A percentile compares a stretch with the other conserved stretches of the same genome.
These are phyloP conservation scores for Oenanthe melanoleuca DNA, from an alignment of 2,113 vertebrate species.

Conservation along the genomic window DNA sequence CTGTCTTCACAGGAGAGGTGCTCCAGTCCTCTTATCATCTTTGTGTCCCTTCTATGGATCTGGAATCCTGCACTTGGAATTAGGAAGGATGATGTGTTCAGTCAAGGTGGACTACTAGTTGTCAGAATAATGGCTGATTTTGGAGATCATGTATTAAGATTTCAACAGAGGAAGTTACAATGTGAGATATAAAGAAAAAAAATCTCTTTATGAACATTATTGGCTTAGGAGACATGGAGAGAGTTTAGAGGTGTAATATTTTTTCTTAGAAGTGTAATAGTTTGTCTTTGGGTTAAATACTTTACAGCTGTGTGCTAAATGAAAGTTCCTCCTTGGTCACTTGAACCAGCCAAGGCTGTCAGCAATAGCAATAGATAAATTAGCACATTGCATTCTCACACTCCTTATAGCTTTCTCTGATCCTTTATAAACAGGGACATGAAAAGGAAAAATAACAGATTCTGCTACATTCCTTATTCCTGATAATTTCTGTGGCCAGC, in stretches of 20 bases:
- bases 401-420: neutral
- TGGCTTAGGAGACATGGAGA: neutral
- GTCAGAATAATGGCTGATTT: neutral
- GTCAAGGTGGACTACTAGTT: neutral
- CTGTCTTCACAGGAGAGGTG: neutral
- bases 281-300: neutral
- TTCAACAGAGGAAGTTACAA: neutral
- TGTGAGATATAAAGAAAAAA: neutral
- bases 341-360: neutral
- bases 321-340: neutral
- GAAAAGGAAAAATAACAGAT: neutral
- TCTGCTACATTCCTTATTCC: neutral
- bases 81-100: neutral
- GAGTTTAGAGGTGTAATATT: neutral
- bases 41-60: neutral
- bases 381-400: neutral
- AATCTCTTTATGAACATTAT: neutral
- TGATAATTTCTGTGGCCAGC: neutral
- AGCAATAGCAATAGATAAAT: neutral
- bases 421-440: neutral
- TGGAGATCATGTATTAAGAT: neutral
- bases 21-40: neutral
- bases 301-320: neutral
- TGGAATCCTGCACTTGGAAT: neutral
- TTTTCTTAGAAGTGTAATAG: neutral